Base-by-base conservation (phyloP, 2,797 vertebrate species). In the Chromobotia macracanthus region DNA sequence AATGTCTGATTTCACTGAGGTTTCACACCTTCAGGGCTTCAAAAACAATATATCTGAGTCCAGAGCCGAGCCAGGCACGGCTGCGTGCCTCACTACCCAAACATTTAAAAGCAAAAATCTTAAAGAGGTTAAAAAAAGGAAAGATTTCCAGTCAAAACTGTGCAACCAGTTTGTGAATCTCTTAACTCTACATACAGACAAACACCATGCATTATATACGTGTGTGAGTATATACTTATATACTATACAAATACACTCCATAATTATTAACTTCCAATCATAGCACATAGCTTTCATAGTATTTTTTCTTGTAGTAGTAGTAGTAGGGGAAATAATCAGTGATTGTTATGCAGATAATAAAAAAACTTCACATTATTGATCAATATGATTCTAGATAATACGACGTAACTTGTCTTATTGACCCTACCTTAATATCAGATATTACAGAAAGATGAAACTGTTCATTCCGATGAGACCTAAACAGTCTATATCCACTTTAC, bases 101-200 rank as follows among this genome's bases (percentile, higher is more conserved):
- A 41, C 38, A 41, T 41, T 41, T 41, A 1, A 70, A 50, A 38
- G 25, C 25, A 25, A 55, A 53, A 64, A 18, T 6, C 19, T 65
- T 44, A 44, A 51, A 41, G 8, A 51, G 44, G 44, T 68, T 8
- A 55, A 56, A 77, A 9, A 41, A 41, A 23, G 11, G 21, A 28
- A 31, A 46, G 1, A 21, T 44, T 48, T 72, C 23, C 58, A 28
- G 53, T 46, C 15, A 79, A 44, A 35, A 35, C 35, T 35, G 7
- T 25, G 41, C 16, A 70, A 72, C 77, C 68, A n/a, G 21, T 56
- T 56, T 10, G n/a, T n/a, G n/a, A n/a, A n/a, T n/a, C n/a, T n/a
- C n/a, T n/a, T n/a, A n/a, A n/a, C n/a, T n/a, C n/a, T n/a, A n/a
- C n/a, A n/a, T n/a, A n/a, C n/a, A n/a, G n/a, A n/a, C n/a, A n/a